Evolutionary conservation across 2,113 vertebrate genomes (phyloP), one percentile per base, ranked within the genome.

Genomic region (Burhinus bistriatus): DNA sequence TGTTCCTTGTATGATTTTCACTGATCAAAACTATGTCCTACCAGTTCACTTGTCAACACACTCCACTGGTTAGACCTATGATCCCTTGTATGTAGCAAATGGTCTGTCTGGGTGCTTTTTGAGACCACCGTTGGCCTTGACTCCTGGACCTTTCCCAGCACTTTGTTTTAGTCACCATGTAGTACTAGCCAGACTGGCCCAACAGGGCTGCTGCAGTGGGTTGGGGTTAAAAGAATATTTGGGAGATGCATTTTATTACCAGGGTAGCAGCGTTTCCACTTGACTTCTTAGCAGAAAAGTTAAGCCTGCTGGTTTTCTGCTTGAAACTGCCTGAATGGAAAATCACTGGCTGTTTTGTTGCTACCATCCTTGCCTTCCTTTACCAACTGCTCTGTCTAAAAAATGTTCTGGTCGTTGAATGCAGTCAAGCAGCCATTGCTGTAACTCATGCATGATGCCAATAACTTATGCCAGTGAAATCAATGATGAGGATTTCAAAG

Each of bases 401-500:
- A 96, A 96, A 68, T 30, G 62, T 84, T 87, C 93, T 91, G 42
- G 59, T 81, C 66, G 27, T 75, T 95, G 94, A 96, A 93, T 92
- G 73, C 66, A 51, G 96, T 96, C 97, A 97, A 95, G 96, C 95
- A 95, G 95, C 92, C 87, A 59, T 72, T 75, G 95, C 95, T 89
- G 34, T 97, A 97, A 96, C 70, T 98, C 94, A 76, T 62, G 90
- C 45, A 38, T 89, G 89, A 89, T 97, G 97, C 96, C 98, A 97
- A 92, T 98, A 98, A 96, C 95, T 96, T 96, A 70, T 4, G 69
- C 94, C 88, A 91, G 94, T 73, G 93, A 98, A 97, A 97, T 95
- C 97, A 97, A 83, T 97, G 92, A 97, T 95, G 95, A 97, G 96
- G 97, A 96, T 97, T 94, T 97, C 93, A 97, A 98, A 95, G 97